These are phyloP conservation scores for Echinometra lucunter DNA, from an alignment of 53 echinoderm and acorn worm species.

Conservation along the genomic window DNA sequence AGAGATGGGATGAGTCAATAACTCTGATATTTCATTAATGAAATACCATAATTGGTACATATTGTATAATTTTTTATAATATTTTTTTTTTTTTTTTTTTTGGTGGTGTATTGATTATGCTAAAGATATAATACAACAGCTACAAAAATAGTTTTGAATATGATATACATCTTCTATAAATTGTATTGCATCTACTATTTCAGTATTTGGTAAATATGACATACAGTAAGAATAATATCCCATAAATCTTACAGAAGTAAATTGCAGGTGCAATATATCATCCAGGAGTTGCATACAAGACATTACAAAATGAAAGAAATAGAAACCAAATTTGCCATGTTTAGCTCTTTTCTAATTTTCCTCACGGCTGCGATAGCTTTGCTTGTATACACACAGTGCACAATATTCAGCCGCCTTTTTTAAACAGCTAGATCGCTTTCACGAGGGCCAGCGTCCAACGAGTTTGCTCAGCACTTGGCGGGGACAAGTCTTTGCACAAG, in stretches of 20 bases:
- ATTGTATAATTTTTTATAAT: no score
- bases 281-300: not conserved
- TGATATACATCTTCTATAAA: no score
- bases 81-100: no score
- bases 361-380: constrained; percentile 53
- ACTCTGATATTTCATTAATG: no score
- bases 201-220: not conserved
- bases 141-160: no score
- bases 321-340: constrained; percentile 47
- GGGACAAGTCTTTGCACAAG: constrained; percentile 59
- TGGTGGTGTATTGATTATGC: no score
- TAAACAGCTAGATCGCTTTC: constrained; percentile 64
- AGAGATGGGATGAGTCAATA: not conserved
- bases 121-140: no score
- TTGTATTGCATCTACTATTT: no score
- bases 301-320: constrained; percentile 8
- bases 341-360: constrained; percentile 47
- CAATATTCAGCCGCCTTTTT: constrained; percentile 50
- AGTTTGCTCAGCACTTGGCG: constrained; percentile 63
- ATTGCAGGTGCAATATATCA: not conserved
- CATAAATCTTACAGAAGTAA: not conserved
- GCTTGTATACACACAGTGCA: constrained; percentile 43
- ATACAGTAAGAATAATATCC: not conserved
- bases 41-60: no score
- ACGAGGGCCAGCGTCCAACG: constrained; percentile 50